phyloP scores from a whole-genome alignment of 2,888 invertebrate genomes.

The Morpho helenor region DNA sequence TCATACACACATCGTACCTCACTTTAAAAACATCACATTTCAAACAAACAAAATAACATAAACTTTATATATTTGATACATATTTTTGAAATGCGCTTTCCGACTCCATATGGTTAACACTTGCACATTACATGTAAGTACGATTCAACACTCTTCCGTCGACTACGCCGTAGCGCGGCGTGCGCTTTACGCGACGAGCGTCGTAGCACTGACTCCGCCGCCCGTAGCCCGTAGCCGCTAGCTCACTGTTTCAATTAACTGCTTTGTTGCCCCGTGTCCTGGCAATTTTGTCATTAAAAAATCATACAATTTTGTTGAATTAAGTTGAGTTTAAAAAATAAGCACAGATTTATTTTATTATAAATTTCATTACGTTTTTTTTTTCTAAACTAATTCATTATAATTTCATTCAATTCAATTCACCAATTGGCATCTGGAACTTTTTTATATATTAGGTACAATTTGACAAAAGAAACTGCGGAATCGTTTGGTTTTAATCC shows the following conservation, averaged over 20 bases:
- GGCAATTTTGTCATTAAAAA: constrained; percentile 43
- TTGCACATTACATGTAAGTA: constrained; percentile 51
- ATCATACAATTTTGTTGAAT: constrained; percentile 14
- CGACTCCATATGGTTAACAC: constrained; percentile 45
- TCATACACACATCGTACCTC: constrained; percentile 21
- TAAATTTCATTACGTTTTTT: no score
- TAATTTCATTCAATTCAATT: no score
- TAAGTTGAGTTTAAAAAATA: background rate
- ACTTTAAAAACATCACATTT: constrained; percentile 14
- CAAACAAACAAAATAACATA: background rate
- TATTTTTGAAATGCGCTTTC: constrained; percentile 42
- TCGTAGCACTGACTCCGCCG: constrained; percentile 69
- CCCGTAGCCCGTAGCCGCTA: constrained; percentile 37
- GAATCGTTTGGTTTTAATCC: no score
- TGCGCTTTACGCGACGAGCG: constrained; percentile 64
- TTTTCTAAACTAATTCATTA: no score
- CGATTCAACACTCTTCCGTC: constrained; percentile 52
- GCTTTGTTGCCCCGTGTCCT: constrained; percentile 64
- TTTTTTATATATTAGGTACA: no score
- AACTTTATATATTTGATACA: constrained; percentile 1
- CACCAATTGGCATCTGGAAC: no score
- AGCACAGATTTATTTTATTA: background rate
- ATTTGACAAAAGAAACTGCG: no score
- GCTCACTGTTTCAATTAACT: constrained; percentile 68
- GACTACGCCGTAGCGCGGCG: constrained; percentile 51